Evolutionary conservation across 2,113 vertebrate species (phyloP).

Genomic region (Scomber scombrus): DNA sequence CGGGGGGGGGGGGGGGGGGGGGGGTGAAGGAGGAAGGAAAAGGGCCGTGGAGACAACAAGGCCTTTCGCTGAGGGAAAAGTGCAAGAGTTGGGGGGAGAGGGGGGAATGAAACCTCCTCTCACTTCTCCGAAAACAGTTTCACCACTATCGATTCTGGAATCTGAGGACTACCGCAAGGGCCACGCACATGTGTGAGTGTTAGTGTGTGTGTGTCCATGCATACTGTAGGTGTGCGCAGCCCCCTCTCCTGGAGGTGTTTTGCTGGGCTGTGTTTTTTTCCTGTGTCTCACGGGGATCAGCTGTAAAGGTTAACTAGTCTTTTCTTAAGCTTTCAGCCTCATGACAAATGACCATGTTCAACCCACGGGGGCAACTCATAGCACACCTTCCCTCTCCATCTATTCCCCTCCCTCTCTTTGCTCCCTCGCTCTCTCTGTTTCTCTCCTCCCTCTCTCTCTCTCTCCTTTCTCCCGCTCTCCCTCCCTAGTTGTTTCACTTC

Average conservation of each 20-base stretch:
- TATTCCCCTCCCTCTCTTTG: not conserved
- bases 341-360: slow-evolving; percentile 84
- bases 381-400: slow-evolving; percentile 62
- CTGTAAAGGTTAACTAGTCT: slow-evolving; percentile 85
- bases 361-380: slow-evolving; percentile 76
- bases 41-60: slow-evolving; percentile 57
- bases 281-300: slow-evolving; percentile 74
- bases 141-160: slow-evolving; percentile 62
- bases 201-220: not conserved
- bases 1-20: slow-evolving; percentile 26
- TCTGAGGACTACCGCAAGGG: slow-evolving; percentile 19
- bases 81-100: slow-evolving; percentile 10
- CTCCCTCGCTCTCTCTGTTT: not conserved
- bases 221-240: not conserved
- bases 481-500: slow-evolving; percentile 51
- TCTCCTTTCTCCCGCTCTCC: slow-evolving; percentile 19
- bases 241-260: slow-evolving; percentile 75
- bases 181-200: slow-evolving; percentile 25
- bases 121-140: slow-evolving; percentile 39
- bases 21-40: slow-evolving; percentile 41
- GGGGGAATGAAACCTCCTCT: slow-evolving; percentile 40
- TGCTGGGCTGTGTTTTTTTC: slow-evolving; percentile 71
- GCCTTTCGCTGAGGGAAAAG: slow-evolving; percentile 30
- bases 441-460: not conserved
- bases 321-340: slow-evolving; percentile 85